Evolutionary conservation across 2,113 vertebrate genomes (phyloP).

Genomic region (Pteruthius melanotis): DNA sequence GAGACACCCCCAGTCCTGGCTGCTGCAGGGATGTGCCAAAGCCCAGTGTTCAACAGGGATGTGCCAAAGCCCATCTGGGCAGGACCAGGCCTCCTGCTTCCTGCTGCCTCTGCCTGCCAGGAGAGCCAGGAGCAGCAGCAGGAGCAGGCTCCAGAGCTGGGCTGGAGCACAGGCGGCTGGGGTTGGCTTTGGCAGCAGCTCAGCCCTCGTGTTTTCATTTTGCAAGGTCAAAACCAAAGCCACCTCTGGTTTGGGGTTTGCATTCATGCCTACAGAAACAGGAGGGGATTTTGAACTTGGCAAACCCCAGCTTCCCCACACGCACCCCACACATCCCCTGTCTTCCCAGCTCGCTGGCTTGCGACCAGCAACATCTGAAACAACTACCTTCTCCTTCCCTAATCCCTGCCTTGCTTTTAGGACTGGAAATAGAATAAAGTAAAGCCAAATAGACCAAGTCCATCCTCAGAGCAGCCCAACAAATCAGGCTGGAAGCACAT

Average conservation of each 20-base stretch:
- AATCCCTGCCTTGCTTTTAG: background rate
- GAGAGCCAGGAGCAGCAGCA: background rate
- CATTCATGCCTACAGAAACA: conserved; percentile 2
- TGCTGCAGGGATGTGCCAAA: background rate
- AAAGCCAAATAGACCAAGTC: background rate
- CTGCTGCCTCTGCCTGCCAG: conserved; percentile 32
- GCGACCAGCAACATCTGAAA: background rate
- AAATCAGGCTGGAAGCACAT: background rate
- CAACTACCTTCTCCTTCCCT: background rate
- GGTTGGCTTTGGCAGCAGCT: conserved; percentile 5
- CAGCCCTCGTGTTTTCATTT: background rate
- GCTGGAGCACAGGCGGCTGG: background rate
- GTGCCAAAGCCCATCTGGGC: conserved; percentile 8
- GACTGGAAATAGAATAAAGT: background rate
- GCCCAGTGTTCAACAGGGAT: conserved; percentile 5
- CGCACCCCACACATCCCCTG: background rate
- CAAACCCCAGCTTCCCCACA: background rate
- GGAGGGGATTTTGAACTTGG: background rate
- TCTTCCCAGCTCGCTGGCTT: background rate
- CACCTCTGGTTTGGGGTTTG: conserved; percentile 30
- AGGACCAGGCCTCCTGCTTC: background rate
- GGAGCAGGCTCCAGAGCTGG: background rate
- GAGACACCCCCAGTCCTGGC: background rate
- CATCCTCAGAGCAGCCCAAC: background rate
- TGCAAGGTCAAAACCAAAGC: conserved; percentile 37